A percentile compares a stretch with the other conserved stretches of the same genome.
These are phyloP conservation scores for Saturnia japonica DNA, from an alignment of 2,888 invertebrate species.

Conservation along the genomic window DNA sequence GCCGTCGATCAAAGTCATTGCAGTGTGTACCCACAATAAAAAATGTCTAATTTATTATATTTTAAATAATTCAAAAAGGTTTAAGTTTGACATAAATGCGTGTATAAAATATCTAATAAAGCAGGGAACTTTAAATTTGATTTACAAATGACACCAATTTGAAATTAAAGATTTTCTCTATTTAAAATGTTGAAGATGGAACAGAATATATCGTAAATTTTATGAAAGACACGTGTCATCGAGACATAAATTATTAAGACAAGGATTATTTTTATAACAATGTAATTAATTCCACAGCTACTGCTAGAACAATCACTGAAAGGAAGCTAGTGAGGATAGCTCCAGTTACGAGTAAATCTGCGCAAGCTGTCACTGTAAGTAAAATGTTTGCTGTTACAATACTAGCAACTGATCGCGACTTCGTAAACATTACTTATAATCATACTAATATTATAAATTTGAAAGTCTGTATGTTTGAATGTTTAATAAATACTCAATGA, in stretches of 20 bases:
- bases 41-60: too few relatives aligned
- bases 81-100: neutral
- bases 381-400: neutral
- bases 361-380: slow-evolving; percentile 51
- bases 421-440: too few relatives aligned
- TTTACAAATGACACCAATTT: slow-evolving; percentile 32
- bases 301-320: slow-evolving; percentile 40
- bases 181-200: slow-evolving; percentile 48
- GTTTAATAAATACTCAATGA: too few relatives aligned
- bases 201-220: neutral
- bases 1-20: too few relatives aligned
- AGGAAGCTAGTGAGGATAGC: slow-evolving; percentile 70
- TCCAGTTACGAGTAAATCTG: slow-evolving; percentile 49
- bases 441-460: too few relatives aligned
- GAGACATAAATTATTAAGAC: neutral
- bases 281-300: neutral
- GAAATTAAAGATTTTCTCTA: slow-evolving; percentile 44
- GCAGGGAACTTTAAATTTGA: neutral
- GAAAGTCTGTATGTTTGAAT: too few relatives aligned
- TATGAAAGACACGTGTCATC: neutral
- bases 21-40: too few relatives aligned
- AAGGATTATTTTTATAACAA: neutral
- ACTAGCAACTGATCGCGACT: too few relatives aligned
- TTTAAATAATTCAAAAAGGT: neutral
- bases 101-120: neutral